These are phyloP conservation scores for Physeter macrocephalus DNA, from an alignment of 2,113 vertebrate genomes.

Conservation along the genomic window DNA sequence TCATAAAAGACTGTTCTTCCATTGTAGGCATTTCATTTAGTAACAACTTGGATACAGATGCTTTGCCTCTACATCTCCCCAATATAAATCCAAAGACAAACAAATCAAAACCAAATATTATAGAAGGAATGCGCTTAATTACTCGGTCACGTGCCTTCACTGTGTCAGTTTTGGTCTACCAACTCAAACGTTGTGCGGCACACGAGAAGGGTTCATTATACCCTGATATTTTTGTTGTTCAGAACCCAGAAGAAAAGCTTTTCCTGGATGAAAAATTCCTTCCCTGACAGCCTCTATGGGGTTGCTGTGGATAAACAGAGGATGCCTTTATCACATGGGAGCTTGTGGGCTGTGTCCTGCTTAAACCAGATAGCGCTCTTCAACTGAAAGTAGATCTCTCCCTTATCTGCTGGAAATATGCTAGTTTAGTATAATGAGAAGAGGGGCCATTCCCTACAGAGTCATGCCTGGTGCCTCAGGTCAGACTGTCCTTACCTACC, in stretches of 20 bases:
- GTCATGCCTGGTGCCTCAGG: neutral
- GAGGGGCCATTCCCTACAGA: neutral
- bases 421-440: neutral
- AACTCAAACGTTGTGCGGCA: neutral
- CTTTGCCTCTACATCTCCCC: neutral
- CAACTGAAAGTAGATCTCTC: neutral
- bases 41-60: neutral
- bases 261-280: neutral
- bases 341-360: neutral
- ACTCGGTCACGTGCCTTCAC: neutral
- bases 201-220: neutral
- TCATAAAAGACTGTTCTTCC: neutral
- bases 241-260: neutral
- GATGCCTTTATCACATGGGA: neutral
- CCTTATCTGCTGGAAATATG: neutral
- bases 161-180: neutral
- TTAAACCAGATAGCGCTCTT: neutral
- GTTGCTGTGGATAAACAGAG: neutral
- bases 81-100: conserved; percentile 12
- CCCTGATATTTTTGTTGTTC: neutral
- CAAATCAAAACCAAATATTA: conserved; percentile 14
- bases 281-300: neutral
- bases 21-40: neutral
- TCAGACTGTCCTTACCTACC: neutral
- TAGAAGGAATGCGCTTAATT: neutral